Evolutionary conservation across 2,113 vertebrate genomes (phyloP), one percentile per base, ranked within the genome.

Genomic region (Dermatemys mawii): DNA sequence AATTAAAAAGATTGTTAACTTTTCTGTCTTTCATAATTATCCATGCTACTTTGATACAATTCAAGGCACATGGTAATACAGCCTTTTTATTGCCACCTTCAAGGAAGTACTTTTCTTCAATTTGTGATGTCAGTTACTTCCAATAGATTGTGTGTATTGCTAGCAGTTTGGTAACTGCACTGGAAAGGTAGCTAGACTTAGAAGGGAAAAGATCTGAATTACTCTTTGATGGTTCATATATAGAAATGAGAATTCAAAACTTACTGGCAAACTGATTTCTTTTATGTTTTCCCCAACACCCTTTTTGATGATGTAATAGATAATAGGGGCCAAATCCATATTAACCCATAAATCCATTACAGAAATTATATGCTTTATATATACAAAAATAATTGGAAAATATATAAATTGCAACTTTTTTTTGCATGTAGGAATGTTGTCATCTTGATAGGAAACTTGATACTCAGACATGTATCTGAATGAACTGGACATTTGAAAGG

Each of bases 161-260:
- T 44, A 41, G 10, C n/a, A 67, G 3, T 83, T 10, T 75, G 17
- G 19, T 19, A 14, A 60, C 86, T 55, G 46, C 26, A n/a, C 67
- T 89, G 51, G 17, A 49, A 85, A 4, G 16, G 3, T 57, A 51
- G 76, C 53, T 81, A 80, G 26, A 9, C 73, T 17, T 82, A 55
- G 78, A 78, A 54, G 41, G 21, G 70, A 80, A 78, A 73, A 11
- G 73, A 21, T 88, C 79, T 16, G 0, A 0, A 63, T 89, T 91
- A 70, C 51, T 85, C 3, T 3, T 19, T 41, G 46, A 86, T 81
- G 41, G 26, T 57, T 79, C 88, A 22, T 82, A 94, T 79, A 83
- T 44, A 41, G 60, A 92, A 92, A 90, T 22, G 26, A 84, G 21
- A 91, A 76, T 46, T 76, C 86, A 84, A 95, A 94, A 84, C n/a